Evolutionary conservation across 2,113 vertebrate genomes (phyloP).

Genomic region (Stomatorhinus ivindoensis): DNA sequence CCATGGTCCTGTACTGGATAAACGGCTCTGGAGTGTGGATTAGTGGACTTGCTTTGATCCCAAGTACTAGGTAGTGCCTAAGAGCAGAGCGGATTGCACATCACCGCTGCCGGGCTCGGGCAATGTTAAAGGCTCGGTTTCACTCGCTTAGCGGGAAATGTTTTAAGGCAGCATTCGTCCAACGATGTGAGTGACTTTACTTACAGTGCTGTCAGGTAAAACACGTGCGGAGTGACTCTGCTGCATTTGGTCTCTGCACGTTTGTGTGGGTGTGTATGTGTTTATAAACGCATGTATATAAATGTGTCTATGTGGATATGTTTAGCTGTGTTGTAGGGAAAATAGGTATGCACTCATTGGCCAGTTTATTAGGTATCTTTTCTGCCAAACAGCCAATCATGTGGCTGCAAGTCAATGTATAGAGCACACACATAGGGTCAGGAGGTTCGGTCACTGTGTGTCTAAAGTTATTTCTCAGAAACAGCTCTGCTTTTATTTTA

Average conservation of each 20-base stretch:
- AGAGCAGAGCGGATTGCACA: not conserved
- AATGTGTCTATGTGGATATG: constrained; percentile 4
- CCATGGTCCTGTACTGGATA: not conserved
- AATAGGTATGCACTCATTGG: not conserved
- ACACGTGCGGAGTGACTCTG: not conserved
- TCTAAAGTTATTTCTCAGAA: not conserved
- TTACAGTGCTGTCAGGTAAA: not conserved
- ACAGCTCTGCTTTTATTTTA: not conserved
- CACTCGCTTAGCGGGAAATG: not conserved
- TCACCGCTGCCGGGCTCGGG: not conserved
- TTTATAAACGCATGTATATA: not conserved
- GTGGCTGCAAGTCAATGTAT: not conserved
- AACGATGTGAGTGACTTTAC: not conserved
- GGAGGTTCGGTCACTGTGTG: not conserved
- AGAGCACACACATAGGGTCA: not conserved
- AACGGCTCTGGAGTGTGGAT: not conserved
- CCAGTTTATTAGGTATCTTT: not conserved
- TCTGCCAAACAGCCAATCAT: not conserved
- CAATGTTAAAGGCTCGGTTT: not conserved
- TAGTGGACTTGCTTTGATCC: not conserved
- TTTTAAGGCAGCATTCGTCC: not conserved
- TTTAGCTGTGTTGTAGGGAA: not conserved
- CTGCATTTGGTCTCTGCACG: not conserved
- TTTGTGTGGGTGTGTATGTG: constrained; percentile 10
- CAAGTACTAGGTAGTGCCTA: not conserved